A percentile compares a stretch with the other conserved stretches of the same genome.
These are phyloP conservation scores for Aleiodes leptofemur DNA, from an alignment of 2,888 invertebrate genomes.

Conservation along the genomic window DNA sequence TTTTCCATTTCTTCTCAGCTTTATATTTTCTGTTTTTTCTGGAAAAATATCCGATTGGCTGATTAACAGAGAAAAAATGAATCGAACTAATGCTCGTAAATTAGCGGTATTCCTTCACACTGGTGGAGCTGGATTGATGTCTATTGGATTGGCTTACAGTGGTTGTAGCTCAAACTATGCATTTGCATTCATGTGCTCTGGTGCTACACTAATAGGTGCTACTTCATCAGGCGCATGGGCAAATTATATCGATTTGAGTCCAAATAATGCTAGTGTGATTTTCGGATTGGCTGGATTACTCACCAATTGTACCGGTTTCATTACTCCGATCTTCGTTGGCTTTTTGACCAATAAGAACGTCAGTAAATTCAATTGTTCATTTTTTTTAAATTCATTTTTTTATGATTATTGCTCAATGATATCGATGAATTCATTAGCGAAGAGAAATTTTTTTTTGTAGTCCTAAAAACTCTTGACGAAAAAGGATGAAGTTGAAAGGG, in stretches of 20 bases:
- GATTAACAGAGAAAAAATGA: slow-evolving; percentile 78
- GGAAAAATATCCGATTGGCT: slow-evolving; percentile 80
- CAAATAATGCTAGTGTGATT: slow-evolving; percentile 79
- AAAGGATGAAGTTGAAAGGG: no score
- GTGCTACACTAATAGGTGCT: slow-evolving; percentile 81
- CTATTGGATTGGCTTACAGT: slow-evolving; percentile 80
- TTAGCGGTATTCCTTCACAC: slow-evolving; percentile 80
- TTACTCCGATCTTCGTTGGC: slow-evolving; percentile 81
- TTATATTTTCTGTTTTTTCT: slow-evolving; percentile 78
- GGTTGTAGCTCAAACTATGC: slow-evolving; percentile 80
- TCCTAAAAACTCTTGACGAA: no score
- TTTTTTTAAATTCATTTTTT: no score
- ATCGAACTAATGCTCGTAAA: slow-evolving; percentile 80
- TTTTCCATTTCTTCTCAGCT: slow-evolving; percentile 79
- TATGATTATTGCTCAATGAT: no score
- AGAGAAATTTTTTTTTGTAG: no score
- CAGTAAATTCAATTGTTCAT: no score
- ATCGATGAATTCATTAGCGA: no score
- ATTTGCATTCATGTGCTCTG: slow-evolving; percentile 79
- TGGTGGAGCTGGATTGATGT: slow-evolving; percentile 79
- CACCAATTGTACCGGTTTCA: slow-evolving; percentile 79
- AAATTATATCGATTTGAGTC: slow-evolving; percentile 82
- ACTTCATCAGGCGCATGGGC: slow-evolving; percentile 82
- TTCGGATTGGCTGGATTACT: slow-evolving; percentile 81
- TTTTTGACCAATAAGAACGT: slow-evolving; percentile 74